Evolutionary conservation across 2,797 vertebrate species (phyloP).

Genomic region (Gymnoscopelus microlampas): DNA sequence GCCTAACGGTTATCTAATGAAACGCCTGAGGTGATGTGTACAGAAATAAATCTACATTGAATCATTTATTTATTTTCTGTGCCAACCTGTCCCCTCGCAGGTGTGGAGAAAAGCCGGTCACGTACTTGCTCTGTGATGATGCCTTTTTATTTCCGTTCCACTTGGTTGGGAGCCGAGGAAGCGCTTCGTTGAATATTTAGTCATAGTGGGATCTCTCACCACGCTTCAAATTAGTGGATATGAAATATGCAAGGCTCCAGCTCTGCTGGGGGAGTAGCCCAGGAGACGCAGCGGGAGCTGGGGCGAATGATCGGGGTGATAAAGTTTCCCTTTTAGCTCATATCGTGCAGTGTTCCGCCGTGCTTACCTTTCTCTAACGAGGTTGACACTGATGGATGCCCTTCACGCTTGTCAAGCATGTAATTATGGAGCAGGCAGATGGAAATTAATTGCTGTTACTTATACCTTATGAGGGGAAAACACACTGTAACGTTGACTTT

Average conservation of each 20-base stretch:
- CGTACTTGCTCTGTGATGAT: not conserved
- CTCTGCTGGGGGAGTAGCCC: conserved; percentile 27
- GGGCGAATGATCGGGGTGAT: conserved; percentile 39
- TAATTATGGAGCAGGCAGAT: conserved; percentile 47
- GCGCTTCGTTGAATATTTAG: conserved; percentile 56
- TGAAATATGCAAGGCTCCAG: conserved; percentile 68
- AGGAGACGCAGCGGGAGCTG: conserved; percentile 33
- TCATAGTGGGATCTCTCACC: conserved; percentile 47
- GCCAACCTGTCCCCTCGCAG: conserved; percentile 30
- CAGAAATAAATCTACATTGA: conserved; percentile 20
- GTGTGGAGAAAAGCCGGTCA: conserved; percentile 17
- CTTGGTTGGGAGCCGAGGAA: conserved; percentile 34
- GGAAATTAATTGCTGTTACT: conserved; percentile 34
- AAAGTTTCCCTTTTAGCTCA: conserved; percentile 32
- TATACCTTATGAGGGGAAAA: not conserved
- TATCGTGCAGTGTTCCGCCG: conserved; percentile 4
- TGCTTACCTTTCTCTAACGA: conserved; percentile 43
- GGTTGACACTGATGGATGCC: conserved; percentile 53
- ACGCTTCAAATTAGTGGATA: conserved; percentile 55
- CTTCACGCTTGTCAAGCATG: conserved; percentile 47
- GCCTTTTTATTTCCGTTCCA: conserved; percentile 56
- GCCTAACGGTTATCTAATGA: conserved; percentile 1
- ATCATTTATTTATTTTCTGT: conserved; percentile 22
- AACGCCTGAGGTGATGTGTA: conserved; percentile 9
- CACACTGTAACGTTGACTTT: conserved; percentile 1